Conservation (phyloP, 2,888 invertebrate species). For the Ceratothoa steindachneri region DNA sequence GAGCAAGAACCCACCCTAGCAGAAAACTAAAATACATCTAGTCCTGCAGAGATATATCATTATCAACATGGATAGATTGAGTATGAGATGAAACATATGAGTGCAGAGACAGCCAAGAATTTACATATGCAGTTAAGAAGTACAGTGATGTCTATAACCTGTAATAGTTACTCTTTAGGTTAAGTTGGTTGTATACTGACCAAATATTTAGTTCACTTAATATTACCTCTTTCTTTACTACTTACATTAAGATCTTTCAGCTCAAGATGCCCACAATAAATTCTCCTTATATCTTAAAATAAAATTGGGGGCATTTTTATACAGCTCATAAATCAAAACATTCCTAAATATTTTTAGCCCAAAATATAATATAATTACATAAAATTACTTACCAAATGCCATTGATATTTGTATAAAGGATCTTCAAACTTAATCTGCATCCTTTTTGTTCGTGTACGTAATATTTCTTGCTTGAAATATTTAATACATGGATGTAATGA, state of each 20-base stretch:
- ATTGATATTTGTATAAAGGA: conserved; percentile 36
- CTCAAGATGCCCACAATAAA: not conserved
- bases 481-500: conserved; percentile 24
- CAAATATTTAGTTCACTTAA: too few species aligned
- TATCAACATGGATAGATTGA: too few species aligned
- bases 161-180: too few species aligned
- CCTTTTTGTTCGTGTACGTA: conserved; percentile 20
- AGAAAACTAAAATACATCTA: too few species aligned
- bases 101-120: too few species aligned
- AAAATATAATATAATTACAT: not conserved
- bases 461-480: conserved; percentile 30
- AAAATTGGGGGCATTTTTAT: not conserved
- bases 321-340: too few species aligned
- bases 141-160: too few species aligned
- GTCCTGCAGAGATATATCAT: too few species aligned
- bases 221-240: not conserved
- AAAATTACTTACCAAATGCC: conserved; percentile 36
- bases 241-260: not conserved
- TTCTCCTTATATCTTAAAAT: not conserved
- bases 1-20: too few species aligned
- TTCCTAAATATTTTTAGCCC: not conserved
- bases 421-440: conserved; percentile 28
- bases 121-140: too few species aligned
- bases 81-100: too few species aligned
- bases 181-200: too few species aligned